Evolutionary conservation across 2,797 vertebrate species (phyloP).

Genomic region (Danio kyathit): DNA sequence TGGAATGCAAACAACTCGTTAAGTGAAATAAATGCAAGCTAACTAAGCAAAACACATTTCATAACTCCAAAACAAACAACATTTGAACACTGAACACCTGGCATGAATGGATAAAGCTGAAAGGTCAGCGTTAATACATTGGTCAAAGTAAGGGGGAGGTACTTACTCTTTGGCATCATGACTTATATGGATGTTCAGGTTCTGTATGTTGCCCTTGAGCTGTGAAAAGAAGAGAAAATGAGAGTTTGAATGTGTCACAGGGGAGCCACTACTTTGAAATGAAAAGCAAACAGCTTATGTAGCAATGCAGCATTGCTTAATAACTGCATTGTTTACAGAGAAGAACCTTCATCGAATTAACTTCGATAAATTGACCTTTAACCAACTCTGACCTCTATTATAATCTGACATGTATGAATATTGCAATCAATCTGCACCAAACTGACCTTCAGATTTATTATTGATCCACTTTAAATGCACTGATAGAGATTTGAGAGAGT

Average conservation of each 20-base stretch:
- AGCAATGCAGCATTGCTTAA: not conserved
- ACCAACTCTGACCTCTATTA: slow-evolving; percentile 22
- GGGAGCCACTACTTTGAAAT: not conserved
- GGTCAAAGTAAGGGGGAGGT: not conserved
- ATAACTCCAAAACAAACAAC: no score
- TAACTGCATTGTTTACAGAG: not conserved
- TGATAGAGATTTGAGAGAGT: slow-evolving; percentile 16
- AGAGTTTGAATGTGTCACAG: not conserved
- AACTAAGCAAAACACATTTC: no score
- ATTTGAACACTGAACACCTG: no score
- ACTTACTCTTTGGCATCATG: slow-evolving; percentile 86
- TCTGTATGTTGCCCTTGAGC: slow-evolving; percentile 84
- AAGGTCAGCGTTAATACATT: slow-evolving; percentile 29
- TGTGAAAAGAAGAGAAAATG: slow-evolving; percentile 63
- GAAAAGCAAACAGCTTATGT: not conserved
- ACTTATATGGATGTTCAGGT: slow-evolving; percentile 74
- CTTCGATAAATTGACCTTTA: not conserved
- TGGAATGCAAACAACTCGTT: not conserved
- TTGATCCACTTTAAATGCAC: slow-evolving; percentile 40
- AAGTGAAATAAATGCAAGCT: not conserved
- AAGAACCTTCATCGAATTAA: not conserved
- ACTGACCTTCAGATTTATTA: slow-evolving; percentile 42
- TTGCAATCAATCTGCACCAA: slow-evolving; percentile 16
- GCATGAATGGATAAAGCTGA: not conserved
- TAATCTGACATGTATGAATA: slow-evolving; percentile 19